Evolutionary conservation across 2,113 vertebrate genomes (phyloP).

Genomic region (Megaptera novaeangliae): DNA sequence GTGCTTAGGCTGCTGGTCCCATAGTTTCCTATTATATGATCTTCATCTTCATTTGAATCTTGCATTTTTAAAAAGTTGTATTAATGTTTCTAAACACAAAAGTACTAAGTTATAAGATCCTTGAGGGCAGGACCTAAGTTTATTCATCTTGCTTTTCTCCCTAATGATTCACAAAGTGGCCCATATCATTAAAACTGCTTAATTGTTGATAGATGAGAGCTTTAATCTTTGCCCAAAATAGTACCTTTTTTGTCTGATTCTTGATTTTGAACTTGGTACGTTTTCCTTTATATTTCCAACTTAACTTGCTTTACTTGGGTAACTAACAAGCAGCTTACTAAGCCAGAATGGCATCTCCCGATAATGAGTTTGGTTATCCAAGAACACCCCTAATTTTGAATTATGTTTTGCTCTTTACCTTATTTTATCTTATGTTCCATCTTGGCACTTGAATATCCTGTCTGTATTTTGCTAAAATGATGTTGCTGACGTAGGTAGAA

Average conservation of each 20-base stretch:
- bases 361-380: neutral
- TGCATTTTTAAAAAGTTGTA: neutral
- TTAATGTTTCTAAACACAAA: neutral
- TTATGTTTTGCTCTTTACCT: conserved; percentile 38
- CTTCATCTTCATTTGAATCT: neutral
- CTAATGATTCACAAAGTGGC: neutral
- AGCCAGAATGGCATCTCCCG: neutral
- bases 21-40: neutral
- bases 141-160: neutral
- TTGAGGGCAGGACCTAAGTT: neutral
- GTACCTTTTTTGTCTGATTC: neutral
- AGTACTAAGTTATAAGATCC: neutral
- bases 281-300: neutral
- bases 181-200: neutral
- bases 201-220: neutral
- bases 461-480: conserved; percentile 64
- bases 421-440: conserved; percentile 10
- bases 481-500: conserved; percentile 62
- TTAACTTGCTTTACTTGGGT: conserved; percentile 11
- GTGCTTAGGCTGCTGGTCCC: neutral
- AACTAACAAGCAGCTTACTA: neutral
- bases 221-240: neutral
- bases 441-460: conserved; percentile 52
- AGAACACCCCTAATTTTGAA: conserved; percentile 39
- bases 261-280: neutral